Conservation (phyloP, 1,140 invertebrate species). For the Drosophila azteca region DNA sequence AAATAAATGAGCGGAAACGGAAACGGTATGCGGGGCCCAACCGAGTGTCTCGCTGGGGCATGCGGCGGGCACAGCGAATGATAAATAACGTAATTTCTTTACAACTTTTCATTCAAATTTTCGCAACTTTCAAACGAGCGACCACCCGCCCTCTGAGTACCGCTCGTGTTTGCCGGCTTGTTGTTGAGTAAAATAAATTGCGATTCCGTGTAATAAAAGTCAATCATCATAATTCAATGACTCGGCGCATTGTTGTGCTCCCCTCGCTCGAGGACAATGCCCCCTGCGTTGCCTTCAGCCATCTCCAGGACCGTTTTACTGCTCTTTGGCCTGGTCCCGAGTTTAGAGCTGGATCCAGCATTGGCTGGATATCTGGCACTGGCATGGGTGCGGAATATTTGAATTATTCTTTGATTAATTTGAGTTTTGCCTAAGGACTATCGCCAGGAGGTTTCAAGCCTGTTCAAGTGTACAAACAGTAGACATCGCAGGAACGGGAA, state of each 20-base stretch:
- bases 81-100: constrained; percentile 82
- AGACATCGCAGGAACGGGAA: too few species aligned
- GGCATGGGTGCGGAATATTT: constrained; percentile 18
- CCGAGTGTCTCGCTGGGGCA: constrained; percentile 7
- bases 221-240: constrained; percentile 82
- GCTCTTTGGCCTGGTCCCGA: not conserved
- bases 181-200: constrained; percentile 82
- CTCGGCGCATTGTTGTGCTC: constrained; percentile 59
- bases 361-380: not conserved
- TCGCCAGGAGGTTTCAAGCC: too few species aligned
- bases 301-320: constrained; percentile 16
- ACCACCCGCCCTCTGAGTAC: constrained; percentile 12
- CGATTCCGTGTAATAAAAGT: constrained; percentile 81
- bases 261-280: constrained; percentile 10
- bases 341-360: constrained; percentile 1
- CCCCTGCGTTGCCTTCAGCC: constrained; percentile 11
- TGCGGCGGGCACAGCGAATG: constrained; percentile 55
- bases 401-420: constrained; percentile 47
- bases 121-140: constrained; percentile 66
- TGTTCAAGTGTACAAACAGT: not conserved
- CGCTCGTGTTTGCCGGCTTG: constrained; percentile 25
- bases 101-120: constrained; percentile 79
- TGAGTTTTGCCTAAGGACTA: constrained; percentile 11
- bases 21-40: constrained; percentile 60
- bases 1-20: constrained; percentile 79